phyloP scores from a whole-genome alignment of 2,113 vertebrate species.

The Condylura cristata region DNA sequence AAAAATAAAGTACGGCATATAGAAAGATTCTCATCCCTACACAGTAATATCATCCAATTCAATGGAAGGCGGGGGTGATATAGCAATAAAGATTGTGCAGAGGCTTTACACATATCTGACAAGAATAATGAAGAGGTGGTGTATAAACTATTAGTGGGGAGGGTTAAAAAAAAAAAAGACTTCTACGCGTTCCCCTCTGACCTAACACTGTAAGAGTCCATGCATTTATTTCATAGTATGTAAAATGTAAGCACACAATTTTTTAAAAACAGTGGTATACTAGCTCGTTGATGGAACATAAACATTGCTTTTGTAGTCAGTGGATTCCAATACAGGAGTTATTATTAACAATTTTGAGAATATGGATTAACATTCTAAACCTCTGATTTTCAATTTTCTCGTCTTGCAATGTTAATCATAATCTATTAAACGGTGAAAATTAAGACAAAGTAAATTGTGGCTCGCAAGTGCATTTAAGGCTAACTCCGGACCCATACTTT shows the following conservation, averaged over 20 bases:
- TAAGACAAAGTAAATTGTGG: not conserved
- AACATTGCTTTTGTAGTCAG: not conserved
- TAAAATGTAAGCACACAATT: not conserved
- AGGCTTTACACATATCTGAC: not conserved
- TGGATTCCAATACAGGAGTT: not conserved
- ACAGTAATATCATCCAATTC: not conserved
- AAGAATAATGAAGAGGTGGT: not conserved
- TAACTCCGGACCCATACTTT: not conserved
- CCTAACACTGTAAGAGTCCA: not conserved
- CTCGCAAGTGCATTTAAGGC: not conserved
- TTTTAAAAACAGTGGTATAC: not conserved
- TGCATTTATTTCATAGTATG: not conserved
- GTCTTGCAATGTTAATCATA: not conserved
- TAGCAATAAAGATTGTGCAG: not conserved
- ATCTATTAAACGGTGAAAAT: not conserved
- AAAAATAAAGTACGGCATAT: not conserved
- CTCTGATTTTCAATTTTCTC: not conserved
- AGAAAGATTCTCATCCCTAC: not conserved
- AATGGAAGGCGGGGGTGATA: not conserved
- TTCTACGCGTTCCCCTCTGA: not conserved
- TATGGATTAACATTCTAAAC: not conserved
- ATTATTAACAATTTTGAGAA: not conserved
- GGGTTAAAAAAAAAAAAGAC: not conserved
- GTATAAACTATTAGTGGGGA: not conserved
- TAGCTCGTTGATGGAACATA: not conserved